Conservation (phyloP, 2,888 invertebrate species). For the Agonum fuliginosum region DNA sequence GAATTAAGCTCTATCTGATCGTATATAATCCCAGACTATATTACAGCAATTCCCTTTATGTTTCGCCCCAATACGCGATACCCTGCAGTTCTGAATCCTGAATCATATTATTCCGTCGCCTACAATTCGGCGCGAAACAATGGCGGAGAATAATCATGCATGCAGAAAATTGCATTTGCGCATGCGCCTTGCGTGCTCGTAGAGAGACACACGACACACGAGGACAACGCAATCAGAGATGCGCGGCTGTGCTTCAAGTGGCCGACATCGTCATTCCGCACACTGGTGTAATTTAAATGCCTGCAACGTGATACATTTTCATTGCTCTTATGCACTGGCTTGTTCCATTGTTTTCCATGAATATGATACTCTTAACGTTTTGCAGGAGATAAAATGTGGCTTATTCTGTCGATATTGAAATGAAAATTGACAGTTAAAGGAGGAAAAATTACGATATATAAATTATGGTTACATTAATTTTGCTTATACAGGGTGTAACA, state of each 20-base stretch:
- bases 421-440: too few species aligned
- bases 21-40: not conserved
- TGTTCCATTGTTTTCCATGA: not conserved
- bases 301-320: not conserved
- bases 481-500: too few species aligned
- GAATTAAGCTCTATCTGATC: not conserved
- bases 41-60: conserved; percentile 6
- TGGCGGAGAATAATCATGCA: not conserved
- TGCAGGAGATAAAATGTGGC: not conserved
- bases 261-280: not conserved
- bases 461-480: too few species aligned
- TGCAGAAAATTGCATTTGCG: not conserved
- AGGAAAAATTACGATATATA: too few species aligned
- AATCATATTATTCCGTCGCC: conserved; percentile 3
- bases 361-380: not conserved
- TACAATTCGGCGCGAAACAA: conserved; percentile 33
- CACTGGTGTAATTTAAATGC: conserved; percentile 7
- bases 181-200: not conserved
- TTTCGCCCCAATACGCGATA: too few species aligned
- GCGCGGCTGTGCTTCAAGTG: not conserved
- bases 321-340: conserved; percentile 3
- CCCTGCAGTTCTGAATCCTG: not conserved
- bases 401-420: too few species aligned
- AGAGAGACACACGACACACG: not conserved
- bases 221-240: conserved; percentile 7